phyloP scores from a whole-genome alignment of 1,140 invertebrate genomes.

The Cheumatopsyche charites region DNA sequence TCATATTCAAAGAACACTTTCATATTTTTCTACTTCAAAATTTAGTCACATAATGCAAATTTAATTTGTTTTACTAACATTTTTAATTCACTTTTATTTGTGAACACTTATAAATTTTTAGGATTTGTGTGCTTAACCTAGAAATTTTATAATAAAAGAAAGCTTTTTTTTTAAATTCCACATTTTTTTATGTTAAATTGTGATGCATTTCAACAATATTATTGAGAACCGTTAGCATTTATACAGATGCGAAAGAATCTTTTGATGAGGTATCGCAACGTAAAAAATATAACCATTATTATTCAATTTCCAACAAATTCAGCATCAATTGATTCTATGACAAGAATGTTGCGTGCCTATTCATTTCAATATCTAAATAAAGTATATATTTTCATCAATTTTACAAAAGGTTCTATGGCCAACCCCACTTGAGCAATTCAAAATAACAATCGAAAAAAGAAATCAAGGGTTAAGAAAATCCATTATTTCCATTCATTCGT shows the following conservation, averaged over 20 bases:
- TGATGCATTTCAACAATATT: too few species aligned
- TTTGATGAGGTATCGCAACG: conserved; percentile 22
- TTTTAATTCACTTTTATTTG: too few species aligned
- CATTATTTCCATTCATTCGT: conserved; percentile 29
- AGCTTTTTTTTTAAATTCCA: too few species aligned
- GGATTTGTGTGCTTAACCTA: too few species aligned
- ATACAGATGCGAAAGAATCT: not conserved
- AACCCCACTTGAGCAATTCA: conserved; percentile 25
- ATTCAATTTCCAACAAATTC: conserved; percentile 37
- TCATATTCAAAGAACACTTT: too few species aligned
- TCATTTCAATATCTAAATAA: conserved; percentile 35
- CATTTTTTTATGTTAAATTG: too few species aligned
- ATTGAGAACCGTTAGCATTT: too few species aligned
- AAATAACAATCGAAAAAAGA: conserved; percentile 10
- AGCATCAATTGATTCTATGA: conserved; percentile 37
- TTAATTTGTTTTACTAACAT: too few species aligned
- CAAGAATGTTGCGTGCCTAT: conserved; percentile 37
- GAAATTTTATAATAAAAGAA: too few species aligned
- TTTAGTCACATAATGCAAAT: too few species aligned
- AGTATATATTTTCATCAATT: conserved; percentile 34
- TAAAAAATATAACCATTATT: conserved; percentile 26
- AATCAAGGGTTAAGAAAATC: conserved; percentile 32
- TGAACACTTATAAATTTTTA: too few species aligned
- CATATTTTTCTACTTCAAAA: too few species aligned
- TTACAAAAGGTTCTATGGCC: conserved; percentile 12